phyloP scores from a whole-genome alignment of 2,888 invertebrate species.

The Strigamia maritima region DNA sequence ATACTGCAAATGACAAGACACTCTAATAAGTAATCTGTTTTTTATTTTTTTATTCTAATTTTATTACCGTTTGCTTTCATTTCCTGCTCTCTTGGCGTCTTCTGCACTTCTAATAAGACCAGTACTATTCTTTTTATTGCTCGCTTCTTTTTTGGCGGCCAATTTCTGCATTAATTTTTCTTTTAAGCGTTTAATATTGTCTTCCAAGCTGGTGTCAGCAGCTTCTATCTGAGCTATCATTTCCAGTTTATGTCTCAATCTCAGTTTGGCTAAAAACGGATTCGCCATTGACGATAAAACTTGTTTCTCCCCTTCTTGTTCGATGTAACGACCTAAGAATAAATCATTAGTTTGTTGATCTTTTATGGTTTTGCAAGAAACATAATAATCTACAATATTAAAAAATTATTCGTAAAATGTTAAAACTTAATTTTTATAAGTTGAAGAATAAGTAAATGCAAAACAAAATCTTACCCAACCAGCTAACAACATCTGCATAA shows the following conservation, averaged over 20 bases:
- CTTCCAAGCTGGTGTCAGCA: conserved; percentile 42
- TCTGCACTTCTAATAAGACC: conserved; percentile 36
- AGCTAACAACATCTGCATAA: conserved; percentile 37
- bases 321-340: conserved; percentile 42
- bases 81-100: conserved; percentile 28
- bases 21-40: neutral
- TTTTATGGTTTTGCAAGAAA: too few species aligned
- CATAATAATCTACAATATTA: neutral
- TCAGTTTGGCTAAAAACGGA: conserved; percentile 41
- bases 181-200: conserved; percentile 44
- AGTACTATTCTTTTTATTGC: neutral
- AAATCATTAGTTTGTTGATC: neutral
- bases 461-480: conserved; percentile 35
- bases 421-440: too few species aligned
- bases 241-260: conserved; percentile 40
- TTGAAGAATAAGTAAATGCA: too few species aligned
- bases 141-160: conserved; percentile 36
- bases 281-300: conserved; percentile 39
- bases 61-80: conserved; percentile 7
- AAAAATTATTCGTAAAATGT: neutral
- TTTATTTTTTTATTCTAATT: neutral
- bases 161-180: conserved; percentile 44
- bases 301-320: conserved; percentile 41
- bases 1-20: neutral
- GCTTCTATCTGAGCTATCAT: conserved; percentile 40